These are phyloP conservation scores for Ciona savignyi DNA, from an alignment of 23 tunicate genomes.

Conservation along the genomic window DNA sequence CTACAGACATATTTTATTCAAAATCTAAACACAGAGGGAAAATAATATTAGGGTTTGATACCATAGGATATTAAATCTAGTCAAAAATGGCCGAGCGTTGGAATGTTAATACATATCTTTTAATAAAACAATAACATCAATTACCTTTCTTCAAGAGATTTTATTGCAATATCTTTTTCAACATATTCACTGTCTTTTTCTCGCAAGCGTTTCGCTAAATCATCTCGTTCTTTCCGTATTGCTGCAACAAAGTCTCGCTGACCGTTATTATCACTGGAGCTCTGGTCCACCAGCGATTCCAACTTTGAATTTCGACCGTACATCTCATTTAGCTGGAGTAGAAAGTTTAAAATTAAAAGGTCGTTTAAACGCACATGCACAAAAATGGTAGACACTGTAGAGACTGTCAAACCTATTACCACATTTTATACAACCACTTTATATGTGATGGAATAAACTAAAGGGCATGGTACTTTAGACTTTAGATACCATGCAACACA, in stretches of 20 bases:
- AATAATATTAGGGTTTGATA: background rate
- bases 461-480: too few relatives aligned
- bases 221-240: constrained; percentile 36
- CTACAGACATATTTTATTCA: background rate
- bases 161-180: constrained; percentile 16
- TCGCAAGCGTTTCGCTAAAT: constrained; percentile 20
- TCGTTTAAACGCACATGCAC: too few relatives aligned
- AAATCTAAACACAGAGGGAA: background rate
- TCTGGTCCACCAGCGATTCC: constrained; percentile 18
- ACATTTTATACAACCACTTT: too few relatives aligned
- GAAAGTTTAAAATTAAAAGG: too few relatives aligned
- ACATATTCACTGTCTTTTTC: constrained; percentile 32
- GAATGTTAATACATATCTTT: background rate
- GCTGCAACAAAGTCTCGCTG: constrained; percentile 22
- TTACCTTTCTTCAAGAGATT: constrained; percentile 37
- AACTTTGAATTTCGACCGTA: constrained; percentile 7
- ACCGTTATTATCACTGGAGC: constrained; percentile 19
- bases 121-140: background rate
- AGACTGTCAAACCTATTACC: too few relatives aligned
- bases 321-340: constrained; percentile 5
- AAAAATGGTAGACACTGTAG: too few relatives aligned
- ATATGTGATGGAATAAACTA: too few relatives aligned
- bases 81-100: background rate
- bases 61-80: background rate
- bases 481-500: too few relatives aligned